Conservation (phyloP, 2,113 vertebrate genomes). For the Falco punctatus region DNA sequence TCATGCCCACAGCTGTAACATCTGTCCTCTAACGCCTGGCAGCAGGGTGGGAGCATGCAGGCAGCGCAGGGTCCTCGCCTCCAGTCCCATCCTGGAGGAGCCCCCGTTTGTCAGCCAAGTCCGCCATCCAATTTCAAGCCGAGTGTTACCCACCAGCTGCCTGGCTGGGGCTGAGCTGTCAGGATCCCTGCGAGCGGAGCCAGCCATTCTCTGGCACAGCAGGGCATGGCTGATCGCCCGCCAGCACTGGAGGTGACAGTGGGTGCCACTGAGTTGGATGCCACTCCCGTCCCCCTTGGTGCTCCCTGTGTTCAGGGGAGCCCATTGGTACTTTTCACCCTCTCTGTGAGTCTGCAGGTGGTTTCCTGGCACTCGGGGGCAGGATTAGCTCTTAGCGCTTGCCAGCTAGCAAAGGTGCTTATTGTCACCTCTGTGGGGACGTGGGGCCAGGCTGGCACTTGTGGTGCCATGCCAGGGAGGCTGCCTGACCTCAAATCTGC, state of each 20-base stretch:
- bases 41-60: accelerated
- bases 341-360: not conserved
- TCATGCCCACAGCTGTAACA: not conserved
- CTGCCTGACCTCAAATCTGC: not conserved
- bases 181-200: accelerated
- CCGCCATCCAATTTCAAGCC: not conserved
- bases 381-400: not conserved
- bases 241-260: accelerated
- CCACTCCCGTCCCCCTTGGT: not conserved
- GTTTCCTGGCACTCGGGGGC: not conserved
- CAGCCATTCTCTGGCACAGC: not conserved
- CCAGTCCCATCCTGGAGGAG: not conserved
- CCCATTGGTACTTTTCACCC: not conserved
- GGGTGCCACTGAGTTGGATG: accelerated
- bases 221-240: accelerated
- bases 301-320: not conserved
- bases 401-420: not conserved
- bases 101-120: not conserved
- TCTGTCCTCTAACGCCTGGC: not conserved
- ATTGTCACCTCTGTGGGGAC: constrained; percentile 17
- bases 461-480: not conserved
- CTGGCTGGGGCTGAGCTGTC: accelerated
- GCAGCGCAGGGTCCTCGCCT: not conserved
- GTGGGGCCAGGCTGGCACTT: not conserved
- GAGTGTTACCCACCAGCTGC: not conserved